These are phyloP conservation scores for Oryzias curvinotus DNA, from an alignment of 2,113 vertebrate species.

Conservation along the genomic window DNA sequence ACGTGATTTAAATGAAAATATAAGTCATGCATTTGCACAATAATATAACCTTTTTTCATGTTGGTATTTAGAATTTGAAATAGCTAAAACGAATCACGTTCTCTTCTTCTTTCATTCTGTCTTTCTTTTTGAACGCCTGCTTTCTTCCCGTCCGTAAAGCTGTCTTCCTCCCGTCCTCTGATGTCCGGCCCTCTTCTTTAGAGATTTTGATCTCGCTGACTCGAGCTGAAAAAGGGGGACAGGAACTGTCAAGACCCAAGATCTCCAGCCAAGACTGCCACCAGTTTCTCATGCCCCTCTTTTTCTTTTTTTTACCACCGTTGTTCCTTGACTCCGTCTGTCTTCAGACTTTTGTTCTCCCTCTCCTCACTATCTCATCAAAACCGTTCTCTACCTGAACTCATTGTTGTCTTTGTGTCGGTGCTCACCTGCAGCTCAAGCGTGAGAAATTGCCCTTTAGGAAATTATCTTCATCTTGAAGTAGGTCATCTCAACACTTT, in stretches of 20 bases:
- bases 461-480: conserved; percentile 32
- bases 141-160: conserved; percentile 20
- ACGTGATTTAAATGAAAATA: too few relatives aligned
- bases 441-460: conserved; percentile 64
- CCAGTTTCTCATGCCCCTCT: conserved; percentile 49
- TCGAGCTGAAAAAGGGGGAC: conserved; percentile 27
- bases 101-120: neutral
- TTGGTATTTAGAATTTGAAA: too few relatives aligned
- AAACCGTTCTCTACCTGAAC: conserved; percentile 26
- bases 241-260: conserved; percentile 40
- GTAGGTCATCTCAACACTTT: conserved; percentile 44
- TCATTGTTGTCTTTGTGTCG: conserved; percentile 22
- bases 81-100: neutral
- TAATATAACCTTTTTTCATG: too few relatives aligned
- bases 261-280: conserved; percentile 44
- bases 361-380: conserved; percentile 34
- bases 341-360: conserved; percentile 10
- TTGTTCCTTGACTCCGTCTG: conserved; percentile 30
- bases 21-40: too few relatives aligned
- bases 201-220: conserved; percentile 55
- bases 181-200: conserved; percentile 33
- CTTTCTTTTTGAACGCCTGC: conserved; percentile 6
- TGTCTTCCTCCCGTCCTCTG: conserved; percentile 27
- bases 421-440: conserved; percentile 56
- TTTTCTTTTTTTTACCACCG: conserved; percentile 1